Base-by-base conservation (phyloP, 1,140 invertebrate genomes). In the Meloidogyne floridensis region DNA sequence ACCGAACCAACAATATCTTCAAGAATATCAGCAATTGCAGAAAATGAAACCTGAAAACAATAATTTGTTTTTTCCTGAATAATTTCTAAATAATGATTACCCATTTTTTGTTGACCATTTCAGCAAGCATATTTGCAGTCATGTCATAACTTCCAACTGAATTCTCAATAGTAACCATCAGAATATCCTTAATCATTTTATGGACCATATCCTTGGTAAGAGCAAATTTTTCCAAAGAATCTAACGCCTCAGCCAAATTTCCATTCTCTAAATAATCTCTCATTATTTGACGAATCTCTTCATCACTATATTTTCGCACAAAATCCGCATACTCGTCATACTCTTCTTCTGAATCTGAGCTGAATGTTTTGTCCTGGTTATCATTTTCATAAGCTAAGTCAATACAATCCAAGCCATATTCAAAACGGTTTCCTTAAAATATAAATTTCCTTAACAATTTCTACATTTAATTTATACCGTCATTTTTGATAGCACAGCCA, bases 361-460 rank as follows among this genome's bases (percentile, higher is more conserved):
- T 77, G n/a, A 65, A 18, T 10, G 75, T 69, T 11, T 81, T 82
- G 20, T 71, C 71, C n/a, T 74, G 73, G n/a, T 76, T 47, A 54
- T 86, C 85, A 54, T 86, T 75, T 11, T 84, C 79, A 71, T 85
- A 82, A 18, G 80, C 83, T 59, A 87, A 75, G 72, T 86, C 84
- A 54, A 84, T 84, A 72, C 82, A 85, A 65, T 86, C 85, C 32
- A 86, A 70, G 10, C 86, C 86, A 59, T 87, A 86, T 18, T 87
- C 86, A 56, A 86, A 87, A 42, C 86, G 83, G 20, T 77, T 75
- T 18, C 72, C 84, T 85, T 69, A 83, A 43, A 32, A 32, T 32
- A 43, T 43, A 51, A 83, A 86, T 18, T 75, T 78, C 32, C 20
- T 32, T 59, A 85, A 86, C 3, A 2, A 8, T 6, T 47, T 47